Conservation (phyloP, 35 echinoderm and acorn worm species). For the Ptychodera flava region DNA sequence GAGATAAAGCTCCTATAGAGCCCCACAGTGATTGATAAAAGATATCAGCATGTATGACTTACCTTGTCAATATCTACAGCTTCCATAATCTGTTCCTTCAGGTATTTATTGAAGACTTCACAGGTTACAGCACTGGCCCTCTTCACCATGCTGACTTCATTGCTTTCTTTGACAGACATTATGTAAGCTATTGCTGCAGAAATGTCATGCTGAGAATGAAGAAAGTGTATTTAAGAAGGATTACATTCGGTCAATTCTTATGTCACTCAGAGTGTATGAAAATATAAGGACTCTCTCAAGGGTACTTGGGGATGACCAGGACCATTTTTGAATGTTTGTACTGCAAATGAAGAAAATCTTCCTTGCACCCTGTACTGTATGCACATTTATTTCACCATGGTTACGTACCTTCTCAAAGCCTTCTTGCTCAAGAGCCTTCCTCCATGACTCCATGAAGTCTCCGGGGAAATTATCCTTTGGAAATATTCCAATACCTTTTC, state of each 20-base stretch:
- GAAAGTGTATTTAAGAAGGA: too few species aligned
- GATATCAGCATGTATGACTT: slow-evolving; percentile 6
- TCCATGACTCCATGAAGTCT: slow-evolving; percentile 90
- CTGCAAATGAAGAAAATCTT: too few species aligned
- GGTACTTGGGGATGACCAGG: too few species aligned
- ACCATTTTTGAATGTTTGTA: too few species aligned
- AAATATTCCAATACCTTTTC: slow-evolving; percentile 74
- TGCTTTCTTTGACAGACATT: slow-evolving; percentile 95
- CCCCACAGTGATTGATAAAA: too few species aligned
- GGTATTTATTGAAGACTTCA: slow-evolving; percentile 93
- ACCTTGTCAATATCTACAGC: slow-evolving; percentile 96
- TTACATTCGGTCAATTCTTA: too few species aligned
- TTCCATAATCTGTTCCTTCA: slow-evolving; percentile 95
- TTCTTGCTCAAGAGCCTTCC: slow-evolving; percentile 32
- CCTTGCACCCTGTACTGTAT: too few species aligned
- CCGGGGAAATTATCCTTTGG: slow-evolving; percentile 96
- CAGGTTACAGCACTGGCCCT: slow-evolving; percentile 84
- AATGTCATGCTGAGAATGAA: slow-evolving; percentile 54
- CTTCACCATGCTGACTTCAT: slow-evolving; percentile 86
- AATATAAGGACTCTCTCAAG: too few species aligned
- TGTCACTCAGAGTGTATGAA: too few species aligned
- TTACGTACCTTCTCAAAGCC: slow-evolving; percentile 63
- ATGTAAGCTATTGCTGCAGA: slow-evolving; percentile 60
- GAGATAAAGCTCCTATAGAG: too few species aligned
- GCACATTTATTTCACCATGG: too few species aligned